Percentiles rank a stretch among this genome's conserved stretches.
phyloP scores from a whole-genome alignment of 1,140 invertebrate genomes.

The Drosophila busckii region DNA sequence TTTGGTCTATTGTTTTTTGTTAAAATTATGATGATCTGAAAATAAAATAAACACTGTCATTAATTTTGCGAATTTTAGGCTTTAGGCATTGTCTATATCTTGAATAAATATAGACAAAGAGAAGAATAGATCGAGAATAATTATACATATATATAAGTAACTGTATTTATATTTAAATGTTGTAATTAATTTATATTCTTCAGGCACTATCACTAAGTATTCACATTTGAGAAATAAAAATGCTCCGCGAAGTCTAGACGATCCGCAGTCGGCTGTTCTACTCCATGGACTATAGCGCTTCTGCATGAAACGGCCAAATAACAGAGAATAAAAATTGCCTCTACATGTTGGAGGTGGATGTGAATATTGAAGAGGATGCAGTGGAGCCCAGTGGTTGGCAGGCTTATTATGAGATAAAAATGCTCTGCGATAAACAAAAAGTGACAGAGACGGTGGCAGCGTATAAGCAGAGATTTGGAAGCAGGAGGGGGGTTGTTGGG shows the following conservation, averaged over 20 bases:
- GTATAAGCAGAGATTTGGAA: background rate
- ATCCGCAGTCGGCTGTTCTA: slow-evolving; percentile 72
- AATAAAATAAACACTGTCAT: slow-evolving; percentile 5
- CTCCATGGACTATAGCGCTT: slow-evolving; percentile 68
- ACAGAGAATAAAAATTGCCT: slow-evolving; percentile 65
- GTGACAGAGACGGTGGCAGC: slow-evolving; percentile 7
- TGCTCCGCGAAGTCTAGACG: slow-evolving; percentile 58
- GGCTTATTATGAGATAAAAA: slow-evolving; percentile 78
- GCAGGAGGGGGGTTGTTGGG: too few relatives aligned
- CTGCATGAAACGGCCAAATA: slow-evolving; percentile 58
- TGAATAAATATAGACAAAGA: too few relatives aligned
- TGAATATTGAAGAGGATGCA: slow-evolving; percentile 20
- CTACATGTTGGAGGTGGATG: slow-evolving; percentile 21
- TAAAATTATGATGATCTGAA: slow-evolving; percentile 78
- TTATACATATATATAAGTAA: background rate
- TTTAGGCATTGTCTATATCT: too few relatives aligned
- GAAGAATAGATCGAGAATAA: too few relatives aligned
- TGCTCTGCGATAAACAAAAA: slow-evolving; percentile 63
- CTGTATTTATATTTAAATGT: background rate
- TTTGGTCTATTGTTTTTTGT: slow-evolving; percentile 72
- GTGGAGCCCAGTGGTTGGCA: slow-evolving; percentile 33
- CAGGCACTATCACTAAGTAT: slow-evolving; percentile 35
- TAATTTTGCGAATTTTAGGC: background rate
- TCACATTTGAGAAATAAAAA: slow-evolving; percentile 74
- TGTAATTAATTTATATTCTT: slow-evolving; percentile 2